phyloP scores from a whole-genome alignment of 2,888 invertebrate genomes.

The Catocala fraxini region DNA sequence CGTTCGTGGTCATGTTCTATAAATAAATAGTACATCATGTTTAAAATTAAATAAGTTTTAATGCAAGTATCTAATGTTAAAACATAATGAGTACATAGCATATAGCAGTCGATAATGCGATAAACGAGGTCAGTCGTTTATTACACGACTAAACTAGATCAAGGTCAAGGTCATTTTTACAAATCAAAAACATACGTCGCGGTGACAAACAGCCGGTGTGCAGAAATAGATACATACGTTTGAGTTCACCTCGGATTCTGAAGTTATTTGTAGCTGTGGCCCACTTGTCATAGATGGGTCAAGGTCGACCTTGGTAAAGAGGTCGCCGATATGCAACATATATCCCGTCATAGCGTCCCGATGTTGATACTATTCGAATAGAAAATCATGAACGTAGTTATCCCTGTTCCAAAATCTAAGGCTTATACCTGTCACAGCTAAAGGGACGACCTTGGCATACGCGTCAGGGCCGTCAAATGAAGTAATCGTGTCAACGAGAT shows the following conservation, averaged over 20 bases:
- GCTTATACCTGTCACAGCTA: slow-evolving; percentile 41
- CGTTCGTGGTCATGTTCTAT: too few relatives aligned
- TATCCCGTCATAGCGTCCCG: slow-evolving; percentile 28
- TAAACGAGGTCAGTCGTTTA: slow-evolving; percentile 86
- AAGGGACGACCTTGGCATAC: slow-evolving; percentile 69
- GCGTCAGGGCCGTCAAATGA: slow-evolving; percentile 71
- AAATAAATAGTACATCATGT: too few relatives aligned
- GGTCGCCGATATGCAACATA: slow-evolving; percentile 60
- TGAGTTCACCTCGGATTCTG: slow-evolving; percentile 78
- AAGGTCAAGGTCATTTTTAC: slow-evolving; percentile 88
- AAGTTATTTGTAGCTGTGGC: slow-evolving; percentile 78
- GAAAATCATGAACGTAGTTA: slow-evolving; percentile 7
- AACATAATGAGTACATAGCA: slow-evolving; percentile 74
- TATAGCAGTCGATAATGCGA: slow-evolving; percentile 81
- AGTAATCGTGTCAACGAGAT: slow-evolving; percentile 82
- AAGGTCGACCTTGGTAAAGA: slow-evolving; percentile 76
- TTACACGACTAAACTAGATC: slow-evolving; percentile 84
- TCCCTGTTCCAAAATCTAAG: slow-evolving; percentile 12
- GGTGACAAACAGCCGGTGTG: slow-evolving; percentile 75
- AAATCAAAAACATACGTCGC: slow-evolving; percentile 81
- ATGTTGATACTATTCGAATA: slow-evolving; percentile 12
- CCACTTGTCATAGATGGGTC: slow-evolving; percentile 80
- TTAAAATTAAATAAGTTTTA: not conserved
- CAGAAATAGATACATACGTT: slow-evolving; percentile 77
- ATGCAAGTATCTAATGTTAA: slow-evolving; percentile 61